Conservation (phyloP, 2,113 vertebrate genomes). For the Pimephales promelas region DNA sequence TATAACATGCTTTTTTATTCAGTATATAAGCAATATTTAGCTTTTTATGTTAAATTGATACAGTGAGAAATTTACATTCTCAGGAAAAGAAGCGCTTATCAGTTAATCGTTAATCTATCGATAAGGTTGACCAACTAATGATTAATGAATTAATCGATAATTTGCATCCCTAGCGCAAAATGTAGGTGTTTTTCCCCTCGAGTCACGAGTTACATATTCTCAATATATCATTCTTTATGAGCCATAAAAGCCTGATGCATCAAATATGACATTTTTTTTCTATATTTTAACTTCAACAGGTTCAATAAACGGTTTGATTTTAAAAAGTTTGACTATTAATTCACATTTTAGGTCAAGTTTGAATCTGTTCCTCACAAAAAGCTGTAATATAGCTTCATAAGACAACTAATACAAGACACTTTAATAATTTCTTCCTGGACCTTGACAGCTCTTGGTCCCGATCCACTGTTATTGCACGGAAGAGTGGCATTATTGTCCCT, state of each 20-base stretch:
- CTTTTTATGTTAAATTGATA: no score
- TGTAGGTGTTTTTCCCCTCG: no score
- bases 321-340: not conserved
- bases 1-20: no score
- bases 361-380: not conserved
- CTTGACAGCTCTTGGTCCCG: not conserved
- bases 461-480: not conserved
- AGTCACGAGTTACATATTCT: not conserved
- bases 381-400: not conserved
- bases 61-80: no score
- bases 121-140: no score
- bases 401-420: not conserved
- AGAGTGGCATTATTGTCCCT: not conserved
- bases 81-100: no score
- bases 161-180: no score
- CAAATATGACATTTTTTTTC: not conserved
- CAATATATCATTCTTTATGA: not conserved
- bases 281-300: no score
- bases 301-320: not conserved
- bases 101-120: no score
- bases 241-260: not conserved
- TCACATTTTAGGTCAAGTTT: not conserved
- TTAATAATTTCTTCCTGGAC: no score
- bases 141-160: no score
- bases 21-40: no score